A percentile compares a stretch with the other conserved stretches of the same genome.
Evolutionary conservation across 1,140 invertebrate genomes (phyloP).

Genomic region (Macrobrachium rosenbergii): DNA sequence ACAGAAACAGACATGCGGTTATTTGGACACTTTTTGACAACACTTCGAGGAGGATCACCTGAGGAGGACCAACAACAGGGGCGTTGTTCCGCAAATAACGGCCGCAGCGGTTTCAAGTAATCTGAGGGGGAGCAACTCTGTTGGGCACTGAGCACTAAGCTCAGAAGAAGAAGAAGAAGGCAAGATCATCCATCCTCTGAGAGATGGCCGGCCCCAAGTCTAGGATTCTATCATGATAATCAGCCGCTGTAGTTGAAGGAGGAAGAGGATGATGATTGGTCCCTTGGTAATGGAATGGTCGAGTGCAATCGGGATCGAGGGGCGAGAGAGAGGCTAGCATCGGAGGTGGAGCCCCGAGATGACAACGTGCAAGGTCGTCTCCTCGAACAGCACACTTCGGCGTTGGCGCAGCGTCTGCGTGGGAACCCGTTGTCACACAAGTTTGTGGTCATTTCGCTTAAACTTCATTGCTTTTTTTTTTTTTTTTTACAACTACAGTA

Average conservation of each 20-base stretch:
- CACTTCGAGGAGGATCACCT: conserved; percentile 58
- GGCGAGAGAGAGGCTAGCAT: conserved; percentile 60
- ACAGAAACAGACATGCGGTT: conserved; percentile 58
- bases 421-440: conserved; percentile 56
- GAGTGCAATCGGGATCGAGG: conserved; percentile 37
- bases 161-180: not conserved
- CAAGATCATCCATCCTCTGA: conserved; percentile 16
- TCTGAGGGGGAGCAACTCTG: conserved; percentile 38
- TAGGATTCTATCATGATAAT: conserved; percentile 39
- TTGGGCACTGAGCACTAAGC: conserved; percentile 8
- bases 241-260: conserved; percentile 28
- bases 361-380: conserved; percentile 62
- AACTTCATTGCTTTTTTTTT: not conserved
- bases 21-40: conserved; percentile 48
- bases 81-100: conserved; percentile 42
- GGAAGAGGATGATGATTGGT: conserved; percentile 45
- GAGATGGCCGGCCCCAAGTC: conserved; percentile 46
- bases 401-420: conserved; percentile 58
- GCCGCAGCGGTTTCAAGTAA: conserved; percentile 20
- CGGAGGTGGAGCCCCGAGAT: conserved; percentile 63
- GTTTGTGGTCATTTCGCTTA: not conserved
- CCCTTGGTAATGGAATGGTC: conserved; percentile 60
- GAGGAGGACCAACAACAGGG: conserved; percentile 50
- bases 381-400: conserved; percentile 63
- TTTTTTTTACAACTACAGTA: not conserved